Conservation (phyloP, 2,113 vertebrate species). For the Ceratotherium simum region DNA sequence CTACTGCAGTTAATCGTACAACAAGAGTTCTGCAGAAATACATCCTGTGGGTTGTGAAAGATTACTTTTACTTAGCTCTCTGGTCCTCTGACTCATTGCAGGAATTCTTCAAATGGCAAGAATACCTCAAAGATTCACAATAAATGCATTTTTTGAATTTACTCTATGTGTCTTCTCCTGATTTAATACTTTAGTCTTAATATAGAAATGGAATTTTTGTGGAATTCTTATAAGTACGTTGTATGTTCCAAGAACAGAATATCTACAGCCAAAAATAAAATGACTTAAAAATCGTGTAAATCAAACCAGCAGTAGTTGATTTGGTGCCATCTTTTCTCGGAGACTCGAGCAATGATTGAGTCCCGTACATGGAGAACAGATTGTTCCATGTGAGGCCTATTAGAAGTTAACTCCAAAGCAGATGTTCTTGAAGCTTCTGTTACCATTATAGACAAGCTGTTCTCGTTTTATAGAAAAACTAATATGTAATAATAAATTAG, state of each 20-base stretch:
- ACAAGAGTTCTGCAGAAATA: not conserved
- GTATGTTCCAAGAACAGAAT: not conserved
- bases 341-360: not conserved
- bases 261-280: conserved; percentile 23
- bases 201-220: not conserved
- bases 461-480: conserved; percentile 44
- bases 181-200: not conserved
- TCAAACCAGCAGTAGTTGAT: conserved; percentile 13
- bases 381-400: not conserved
- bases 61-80: not conserved
- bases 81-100: not conserved
- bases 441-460: conserved; percentile 46
- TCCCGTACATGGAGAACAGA: not conserved
- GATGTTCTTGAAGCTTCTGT: conserved; percentile 57
- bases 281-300: conserved; percentile 37
- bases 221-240: not conserved
- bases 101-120: not conserved
- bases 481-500: conserved; percentile 26
- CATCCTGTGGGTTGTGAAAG: not conserved
- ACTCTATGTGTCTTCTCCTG: not conserved
- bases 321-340: not conserved
- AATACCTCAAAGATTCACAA: not conserved
- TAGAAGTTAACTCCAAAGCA: conserved; percentile 57
- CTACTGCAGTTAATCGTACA: not conserved
- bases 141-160: not conserved